A percentile compares a stretch with the other conserved stretches of the same genome.
These are phyloP conservation scores for Empis livida DNA, from an alignment of 2,888 invertebrate species.

Conservation along the genomic window DNA sequence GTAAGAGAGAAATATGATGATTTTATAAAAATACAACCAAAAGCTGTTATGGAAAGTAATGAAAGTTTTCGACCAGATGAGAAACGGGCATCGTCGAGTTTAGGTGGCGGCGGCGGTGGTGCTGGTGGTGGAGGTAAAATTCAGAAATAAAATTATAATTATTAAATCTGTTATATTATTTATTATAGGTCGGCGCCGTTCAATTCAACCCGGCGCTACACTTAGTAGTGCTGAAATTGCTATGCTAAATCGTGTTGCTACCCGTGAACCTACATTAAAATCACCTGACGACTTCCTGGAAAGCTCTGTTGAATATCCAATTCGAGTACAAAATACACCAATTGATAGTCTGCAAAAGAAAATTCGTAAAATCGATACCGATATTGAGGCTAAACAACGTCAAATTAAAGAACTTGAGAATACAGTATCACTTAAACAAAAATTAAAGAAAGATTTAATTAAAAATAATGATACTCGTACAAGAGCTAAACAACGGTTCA, in stretches of 20 bases:
- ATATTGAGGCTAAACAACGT: constrained; percentile 52
- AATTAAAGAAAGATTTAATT: constrained; percentile 54
- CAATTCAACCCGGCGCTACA: constrained; percentile 48
- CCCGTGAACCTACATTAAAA: constrained; percentile 18
- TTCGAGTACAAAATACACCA: constrained; percentile 19
- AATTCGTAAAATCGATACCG: constrained; percentile 32
- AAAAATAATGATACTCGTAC: constrained; percentile 44
- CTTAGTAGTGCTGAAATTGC: constrained; percentile 46
- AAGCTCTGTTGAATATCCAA: constrained; percentile 21
- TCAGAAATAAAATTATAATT: background rate
- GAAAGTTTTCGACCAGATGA: constrained; percentile 24
- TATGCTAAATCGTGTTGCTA: constrained; percentile 45
- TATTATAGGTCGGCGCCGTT: constrained; percentile 36
- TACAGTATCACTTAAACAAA: constrained; percentile 59
- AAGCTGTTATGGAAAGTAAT: constrained; percentile 32
- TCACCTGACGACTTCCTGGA: constrained; percentile 26
- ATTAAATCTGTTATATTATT: background rate
- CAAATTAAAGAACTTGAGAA: constrained; percentile 56
- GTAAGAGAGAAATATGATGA: constrained; percentile 48
- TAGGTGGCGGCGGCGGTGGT: constrained; percentile 14
- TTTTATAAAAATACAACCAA: constrained; percentile 39
- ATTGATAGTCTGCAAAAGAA: constrained; percentile 30
- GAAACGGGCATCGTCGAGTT: constrained; percentile 11
- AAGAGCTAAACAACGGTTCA: constrained; percentile 44
- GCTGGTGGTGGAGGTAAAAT: constrained; percentile 17